Evolutionary conservation across 2,797 vertebrate species (phyloP).

Genomic region (Enteromius trimaculatus): DNA sequence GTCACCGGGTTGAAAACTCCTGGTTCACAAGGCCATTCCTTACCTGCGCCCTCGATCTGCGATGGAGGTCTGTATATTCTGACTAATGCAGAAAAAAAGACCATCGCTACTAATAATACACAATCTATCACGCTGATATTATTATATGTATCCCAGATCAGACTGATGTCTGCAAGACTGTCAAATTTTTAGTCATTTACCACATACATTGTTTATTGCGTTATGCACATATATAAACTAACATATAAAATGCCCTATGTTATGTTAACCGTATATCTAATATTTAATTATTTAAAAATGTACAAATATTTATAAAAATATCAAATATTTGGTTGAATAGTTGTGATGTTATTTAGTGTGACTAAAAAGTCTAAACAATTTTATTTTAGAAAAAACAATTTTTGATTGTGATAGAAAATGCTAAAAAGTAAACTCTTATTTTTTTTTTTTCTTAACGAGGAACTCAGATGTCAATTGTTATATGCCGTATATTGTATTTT

Average conservation of each 20-base stretch:
- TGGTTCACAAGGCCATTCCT: constrained; percentile 39
- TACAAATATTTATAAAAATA: not conserved
- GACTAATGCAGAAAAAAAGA: not conserved
- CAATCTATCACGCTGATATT: not conserved
- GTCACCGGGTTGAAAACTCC: constrained; percentile 56
- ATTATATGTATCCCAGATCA: constrained; percentile 3
- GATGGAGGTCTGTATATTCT: not conserved
- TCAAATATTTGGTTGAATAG: not conserved
- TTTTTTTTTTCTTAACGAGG: not conserved
- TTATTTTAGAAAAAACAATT: not conserved
- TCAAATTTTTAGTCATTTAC: not conserved
- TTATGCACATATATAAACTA: not conserved
- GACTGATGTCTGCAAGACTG: not conserved
- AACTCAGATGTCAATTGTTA: not conserved
- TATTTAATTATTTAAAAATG: not conserved
- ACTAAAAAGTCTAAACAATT: not conserved
- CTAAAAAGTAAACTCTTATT: not conserved
- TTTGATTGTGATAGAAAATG: not conserved
- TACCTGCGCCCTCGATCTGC: constrained; percentile 26
- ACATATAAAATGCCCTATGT: not conserved
- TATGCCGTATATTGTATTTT: not conserved
- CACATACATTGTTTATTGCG: not conserved
- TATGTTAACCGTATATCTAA: not conserved
- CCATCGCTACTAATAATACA: not conserved
- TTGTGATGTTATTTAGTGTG: not conserved